These are phyloP conservation scores for Melieria picta DNA, from an alignment of 2,888 invertebrate genomes.

Conservation along the genomic window DNA sequence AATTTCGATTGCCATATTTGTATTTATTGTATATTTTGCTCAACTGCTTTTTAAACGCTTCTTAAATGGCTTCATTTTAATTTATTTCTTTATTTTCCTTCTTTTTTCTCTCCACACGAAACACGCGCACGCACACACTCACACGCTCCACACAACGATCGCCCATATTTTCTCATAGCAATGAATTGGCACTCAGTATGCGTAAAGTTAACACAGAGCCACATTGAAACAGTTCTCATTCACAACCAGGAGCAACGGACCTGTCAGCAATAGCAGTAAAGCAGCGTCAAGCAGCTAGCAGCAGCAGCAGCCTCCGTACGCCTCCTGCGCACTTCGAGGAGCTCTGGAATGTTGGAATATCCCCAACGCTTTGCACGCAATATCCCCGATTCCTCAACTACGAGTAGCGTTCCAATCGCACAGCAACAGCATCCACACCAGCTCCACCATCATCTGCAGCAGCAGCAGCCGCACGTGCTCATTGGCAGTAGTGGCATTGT, in stretches of 20 bases:
- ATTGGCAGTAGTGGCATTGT: slow-evolving; percentile 50
- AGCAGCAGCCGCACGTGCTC: slow-evolving; percentile 41
- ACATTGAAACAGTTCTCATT: slow-evolving; percentile 34
- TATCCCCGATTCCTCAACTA: slow-evolving; percentile 71
- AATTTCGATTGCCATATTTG: too few species aligned
- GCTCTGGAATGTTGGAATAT: slow-evolving; percentile 66
- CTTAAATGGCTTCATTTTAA: slow-evolving; percentile 30
- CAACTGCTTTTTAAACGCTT: slow-evolving; percentile 19
- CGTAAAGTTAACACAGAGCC: slow-evolving; percentile 36
- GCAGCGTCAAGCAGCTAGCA: not conserved
- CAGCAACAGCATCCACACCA: slow-evolving; percentile 45
- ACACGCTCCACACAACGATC: too few species aligned
- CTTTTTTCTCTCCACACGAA: not conserved
- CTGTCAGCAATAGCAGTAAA: slow-evolving; percentile 14
- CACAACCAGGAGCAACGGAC: slow-evolving; percentile 21
- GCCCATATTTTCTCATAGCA: not conserved
- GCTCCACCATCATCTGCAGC: slow-evolving; percentile 45
- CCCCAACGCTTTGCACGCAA: slow-evolving; percentile 76
- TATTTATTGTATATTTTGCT: too few species aligned
- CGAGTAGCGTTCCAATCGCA: slow-evolving; percentile 52
- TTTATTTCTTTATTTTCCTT: slow-evolving; percentile 16
- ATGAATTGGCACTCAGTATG: slow-evolving; percentile 8
- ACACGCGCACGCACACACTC: too few species aligned
- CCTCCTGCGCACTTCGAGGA: slow-evolving; percentile 45
- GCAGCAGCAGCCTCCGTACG: not conserved